Evolutionary conservation across 2,888 invertebrate genomes (phyloP), one percentile per base, ranked within the genome.

Genomic region (Dysmachus trigonus): DNA sequence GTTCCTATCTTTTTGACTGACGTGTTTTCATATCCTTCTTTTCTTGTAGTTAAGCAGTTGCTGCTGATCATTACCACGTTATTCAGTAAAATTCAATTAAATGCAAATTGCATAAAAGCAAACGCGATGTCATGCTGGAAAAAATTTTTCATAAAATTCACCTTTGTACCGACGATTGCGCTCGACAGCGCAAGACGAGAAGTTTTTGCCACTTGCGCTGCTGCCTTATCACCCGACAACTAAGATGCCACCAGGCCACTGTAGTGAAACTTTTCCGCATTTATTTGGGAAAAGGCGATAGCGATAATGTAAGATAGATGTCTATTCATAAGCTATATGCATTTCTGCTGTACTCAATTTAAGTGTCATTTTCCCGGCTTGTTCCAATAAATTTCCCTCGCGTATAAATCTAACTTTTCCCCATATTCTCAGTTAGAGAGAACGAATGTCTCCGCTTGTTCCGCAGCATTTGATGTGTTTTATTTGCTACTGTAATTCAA

Each of bases 11-110:
- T 82, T 82, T 62, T 82, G 18, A 35, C 18, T 79, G 33, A 82
- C 18, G 62, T 22, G 13, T 18, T 82, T 82, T 35, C 62, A 33
- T 62, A 62, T 81, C 35, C 35, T 31, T 30, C 62, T 62, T 62
- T 27, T 27, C 27, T 10, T 77, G 38, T 22, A 77, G 22, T 35
- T 77, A 15, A 22, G 79, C 51, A 27, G 51, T 18, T 62, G 27
- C 53, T 22, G 33, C 7, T 7, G 22, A 82, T 62, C 33, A 33
- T 82, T 82, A 62, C 35, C 62, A 22, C 81, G 62, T 82, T 82
- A 82, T 82, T 82, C 81, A 82, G 33, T 62, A 53, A 51, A 82
- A 62, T 82, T 82, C 81, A 82, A 82, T 82, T 82, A 77, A 62
- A 62, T 82, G 81, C 62, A 53, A 82, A 82, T 82, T 82, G 62